Conservation (phyloP, 2,888 invertebrate species). For the Cetonia aurata region DNA sequence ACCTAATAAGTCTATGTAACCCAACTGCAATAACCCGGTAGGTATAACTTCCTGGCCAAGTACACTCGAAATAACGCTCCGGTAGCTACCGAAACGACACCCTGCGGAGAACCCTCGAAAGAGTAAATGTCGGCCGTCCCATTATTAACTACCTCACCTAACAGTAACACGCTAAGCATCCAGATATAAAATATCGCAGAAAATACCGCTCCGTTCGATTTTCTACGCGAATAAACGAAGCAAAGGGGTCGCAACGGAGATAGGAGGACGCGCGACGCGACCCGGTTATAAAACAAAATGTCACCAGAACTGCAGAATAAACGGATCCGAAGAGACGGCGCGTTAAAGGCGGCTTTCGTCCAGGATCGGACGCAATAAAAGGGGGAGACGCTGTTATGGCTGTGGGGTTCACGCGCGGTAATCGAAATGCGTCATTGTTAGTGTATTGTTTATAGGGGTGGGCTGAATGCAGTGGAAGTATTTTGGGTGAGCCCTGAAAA, state of each 20-base stretch:
- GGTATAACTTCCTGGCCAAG: conserved; percentile 3
- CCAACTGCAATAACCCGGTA: neutral
- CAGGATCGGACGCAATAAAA: neutral
- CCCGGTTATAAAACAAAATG: conserved; percentile 30
- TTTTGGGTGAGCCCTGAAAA: conserved; percentile 1
- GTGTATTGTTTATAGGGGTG: conserved; percentile 24
- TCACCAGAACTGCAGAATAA: conserved; percentile 23
- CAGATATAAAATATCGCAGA: conserved; percentile 23
- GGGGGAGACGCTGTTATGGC: conserved; percentile 8
- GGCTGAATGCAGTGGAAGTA: conserved; percentile 2
- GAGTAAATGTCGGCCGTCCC: conserved; percentile 24
- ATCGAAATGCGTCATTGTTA: conserved; percentile 34
- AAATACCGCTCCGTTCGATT: conserved; percentile 18
- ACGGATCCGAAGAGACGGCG: neutral
- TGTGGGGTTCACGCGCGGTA: conserved; percentile 1
- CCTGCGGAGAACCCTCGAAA: conserved; percentile 24
- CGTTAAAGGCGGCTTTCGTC: conserved; percentile 12
- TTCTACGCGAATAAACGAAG: neutral
- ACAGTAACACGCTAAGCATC: conserved; percentile 22
- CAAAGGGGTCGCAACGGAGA: neutral
- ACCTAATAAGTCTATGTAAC: conserved; percentile 23
- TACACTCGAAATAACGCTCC: conserved; percentile 1
- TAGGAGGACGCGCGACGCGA: conserved; percentile 6
- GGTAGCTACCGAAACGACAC: conserved; percentile 21
- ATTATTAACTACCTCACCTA: conserved; percentile 27